A percentile compares a stretch with the other conserved stretches of the same genome.
Evolutionary conservation across 2,888 invertebrate genomes (phyloP).

Genomic region (Chloromyia formosa): DNA sequence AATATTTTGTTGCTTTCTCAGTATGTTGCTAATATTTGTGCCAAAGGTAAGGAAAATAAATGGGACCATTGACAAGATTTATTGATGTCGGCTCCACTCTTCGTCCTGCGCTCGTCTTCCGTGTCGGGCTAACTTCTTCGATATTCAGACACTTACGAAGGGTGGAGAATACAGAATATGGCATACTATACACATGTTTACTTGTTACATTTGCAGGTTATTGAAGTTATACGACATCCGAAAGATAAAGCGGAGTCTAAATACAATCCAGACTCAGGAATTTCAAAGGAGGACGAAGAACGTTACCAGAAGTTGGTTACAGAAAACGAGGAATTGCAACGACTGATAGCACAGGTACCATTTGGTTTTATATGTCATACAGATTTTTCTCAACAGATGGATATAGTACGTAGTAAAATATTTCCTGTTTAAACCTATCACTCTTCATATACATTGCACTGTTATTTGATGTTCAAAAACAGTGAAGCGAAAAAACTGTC

Average conservation of each 20-base stretch:
- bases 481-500: too few relatives aligned
- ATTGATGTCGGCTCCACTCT: background rate
- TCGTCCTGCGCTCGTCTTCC: background rate
- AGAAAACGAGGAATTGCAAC: slow-evolving; percentile 96
- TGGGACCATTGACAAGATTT: background rate
- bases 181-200: background rate
- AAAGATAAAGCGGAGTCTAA: slow-evolving; percentile 88
- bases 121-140: background rate
- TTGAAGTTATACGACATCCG: slow-evolving; percentile 89
- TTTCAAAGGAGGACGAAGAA: slow-evolving; percentile 93
- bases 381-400: too few relatives aligned
- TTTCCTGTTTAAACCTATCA: too few relatives aligned
- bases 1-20: slow-evolving; percentile 97
- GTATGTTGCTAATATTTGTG: slow-evolving; percentile 98
- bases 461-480: too few relatives aligned
- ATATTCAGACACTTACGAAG: too few relatives aligned
- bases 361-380: too few relatives aligned
- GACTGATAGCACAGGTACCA: slow-evolving; percentile 88
- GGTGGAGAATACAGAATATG: too few relatives aligned
- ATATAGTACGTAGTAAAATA: too few relatives aligned
- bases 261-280: slow-evolving; percentile 82
- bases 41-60: slow-evolving; percentile 79
- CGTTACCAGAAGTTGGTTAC: slow-evolving; percentile 88
- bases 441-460: too few relatives aligned
- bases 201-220: slow-evolving; percentile 67